Conservation (phyloP, 2,888 invertebrate species). For the Ptilodon capucinus region DNA sequence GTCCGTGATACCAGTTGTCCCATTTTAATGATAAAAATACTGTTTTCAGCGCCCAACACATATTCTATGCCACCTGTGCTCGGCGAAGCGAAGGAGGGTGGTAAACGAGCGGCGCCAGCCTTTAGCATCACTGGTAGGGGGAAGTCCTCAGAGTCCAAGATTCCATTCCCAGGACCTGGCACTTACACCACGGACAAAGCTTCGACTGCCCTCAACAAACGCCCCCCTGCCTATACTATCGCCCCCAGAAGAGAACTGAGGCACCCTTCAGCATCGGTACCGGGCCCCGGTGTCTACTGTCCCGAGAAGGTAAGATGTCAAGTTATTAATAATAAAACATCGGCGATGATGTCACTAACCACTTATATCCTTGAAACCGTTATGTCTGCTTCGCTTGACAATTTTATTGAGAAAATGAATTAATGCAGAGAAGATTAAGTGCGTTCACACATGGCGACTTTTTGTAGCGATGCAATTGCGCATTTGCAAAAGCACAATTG, state of each 20-base stretch:
- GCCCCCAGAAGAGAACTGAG: slow-evolving; percentile 81
- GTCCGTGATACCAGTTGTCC: background rate
- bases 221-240: slow-evolving; percentile 93
- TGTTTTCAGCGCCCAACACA: slow-evolving; percentile 90
- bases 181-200: slow-evolving; percentile 85
- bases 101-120: slow-evolving; percentile 89
- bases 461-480: too few relatives aligned
- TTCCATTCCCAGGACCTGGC: slow-evolving; percentile 91
- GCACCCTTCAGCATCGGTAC: slow-evolving; percentile 64
- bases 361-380: background rate
- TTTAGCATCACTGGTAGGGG: slow-evolving; percentile 94
- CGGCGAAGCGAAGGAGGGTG: slow-evolving; percentile 79
- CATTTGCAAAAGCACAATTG: too few relatives aligned
- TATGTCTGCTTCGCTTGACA: background rate
- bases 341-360: slow-evolving; percentile 1
- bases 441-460: background rate
- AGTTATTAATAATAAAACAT: background rate
- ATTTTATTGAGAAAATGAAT: background rate
- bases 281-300: slow-evolving; percentile 85
- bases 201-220: slow-evolving; percentile 59
- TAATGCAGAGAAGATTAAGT: background rate
- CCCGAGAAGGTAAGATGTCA: slow-evolving; percentile 80
- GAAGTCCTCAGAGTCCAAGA: slow-evolving; percentile 76
- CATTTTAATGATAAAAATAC: background rate
- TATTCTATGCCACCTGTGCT: slow-evolving; percentile 93